Evolutionary conservation across 64 coral and sea anemone species (phyloP).

Genomic region (Stichodactyla mertensii): DNA sequence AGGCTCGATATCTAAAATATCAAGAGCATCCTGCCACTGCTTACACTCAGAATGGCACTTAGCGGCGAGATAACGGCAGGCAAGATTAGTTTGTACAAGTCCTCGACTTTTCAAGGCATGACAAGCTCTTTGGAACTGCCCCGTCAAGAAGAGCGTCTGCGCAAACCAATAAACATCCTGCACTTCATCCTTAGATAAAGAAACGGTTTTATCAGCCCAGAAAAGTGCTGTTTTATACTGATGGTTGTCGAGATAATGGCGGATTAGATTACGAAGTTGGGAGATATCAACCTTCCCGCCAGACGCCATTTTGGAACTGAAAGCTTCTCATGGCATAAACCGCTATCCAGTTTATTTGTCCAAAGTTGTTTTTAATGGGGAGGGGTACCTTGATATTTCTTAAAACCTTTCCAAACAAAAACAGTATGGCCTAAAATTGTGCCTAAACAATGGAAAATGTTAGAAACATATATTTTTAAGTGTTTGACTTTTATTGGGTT

Average conservation of each 20-base stretch:
- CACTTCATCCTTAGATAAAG: conserved; percentile 81
- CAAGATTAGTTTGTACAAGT: conserved; percentile 69
- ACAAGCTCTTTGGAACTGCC: conserved; percentile 76
- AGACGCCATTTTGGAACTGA: conserved; percentile 78
- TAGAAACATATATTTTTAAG: too few species aligned
- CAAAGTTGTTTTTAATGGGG: conserved; percentile 13
- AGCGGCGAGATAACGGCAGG: conserved; percentile 83
- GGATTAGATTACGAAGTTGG: conserved; percentile 95
- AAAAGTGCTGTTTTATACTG: conserved; percentile 95
- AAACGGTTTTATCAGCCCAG: conserved; percentile 98
- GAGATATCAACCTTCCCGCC: conserved; percentile 99
- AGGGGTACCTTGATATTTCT: not conserved
- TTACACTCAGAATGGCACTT: conserved; percentile 92
- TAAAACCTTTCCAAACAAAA: not conserved
- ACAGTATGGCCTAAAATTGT: too few species aligned
- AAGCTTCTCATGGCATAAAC: conserved; percentile 8
- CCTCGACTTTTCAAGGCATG: conserved; percentile 70
- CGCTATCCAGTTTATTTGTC: conserved; percentile 4
- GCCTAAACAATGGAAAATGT: too few species aligned
- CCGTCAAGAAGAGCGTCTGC: conserved; percentile 81
- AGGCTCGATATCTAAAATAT: conserved; percentile 72
- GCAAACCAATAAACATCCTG: conserved; percentile 99
- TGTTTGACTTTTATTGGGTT: too few species aligned
- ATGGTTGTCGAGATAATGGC: conserved; percentile 93
- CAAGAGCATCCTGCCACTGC: conserved; percentile 91